Evolutionary conservation across 2,888 invertebrate genomes (phyloP), one percentile per base, ranked within the genome.

Genomic region (Lordiphosa fenestrarum): DNA sequence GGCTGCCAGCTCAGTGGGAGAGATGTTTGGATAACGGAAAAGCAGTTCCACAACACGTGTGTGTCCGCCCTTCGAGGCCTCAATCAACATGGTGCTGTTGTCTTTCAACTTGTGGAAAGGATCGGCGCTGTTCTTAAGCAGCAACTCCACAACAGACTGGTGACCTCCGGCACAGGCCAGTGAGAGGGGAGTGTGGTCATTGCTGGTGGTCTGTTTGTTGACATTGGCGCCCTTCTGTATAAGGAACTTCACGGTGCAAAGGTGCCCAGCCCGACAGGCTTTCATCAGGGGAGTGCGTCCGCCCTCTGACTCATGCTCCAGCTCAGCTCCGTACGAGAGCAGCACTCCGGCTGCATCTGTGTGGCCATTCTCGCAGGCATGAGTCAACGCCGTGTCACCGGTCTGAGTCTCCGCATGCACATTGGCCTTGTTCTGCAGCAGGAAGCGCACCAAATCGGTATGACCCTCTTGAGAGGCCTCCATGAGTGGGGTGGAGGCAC

Each of bases 391-490:
- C 59, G 98, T 98, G 90, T 98, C 98, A 62, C 96, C 96, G 38
- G 98, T 97, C 89, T 96, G 96, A 35, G 98, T 98, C 90, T 95
- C 95, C 15, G 98, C 97, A 90, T 97, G 95, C 58, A 98, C 97
- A 90, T 96, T 95, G 53, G 98, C 97, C 78, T 94, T 93, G 74
- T 94, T 94, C 88, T 95, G 94, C 62, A 97, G 89, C 48, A 97
- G 92, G 90, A 95, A 97, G 89, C 95, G 93, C 53, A 90, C 98
- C 58, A 98, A 93, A 86, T 98, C 98, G 15, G 97, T 91, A 87
- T 98, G 98, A 10, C 98, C 99, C 89, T 99, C 99, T 90, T 99
- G 99, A 4, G 98, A 95, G 39, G 99, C 98, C 90, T 99, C 99
- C 98, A 99, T 99, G 4, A 99, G 92, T 0, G 99, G 98, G 10